Conservation (phyloP, 2,113 vertebrate genomes). For the Corydoras maculifer region DNA sequence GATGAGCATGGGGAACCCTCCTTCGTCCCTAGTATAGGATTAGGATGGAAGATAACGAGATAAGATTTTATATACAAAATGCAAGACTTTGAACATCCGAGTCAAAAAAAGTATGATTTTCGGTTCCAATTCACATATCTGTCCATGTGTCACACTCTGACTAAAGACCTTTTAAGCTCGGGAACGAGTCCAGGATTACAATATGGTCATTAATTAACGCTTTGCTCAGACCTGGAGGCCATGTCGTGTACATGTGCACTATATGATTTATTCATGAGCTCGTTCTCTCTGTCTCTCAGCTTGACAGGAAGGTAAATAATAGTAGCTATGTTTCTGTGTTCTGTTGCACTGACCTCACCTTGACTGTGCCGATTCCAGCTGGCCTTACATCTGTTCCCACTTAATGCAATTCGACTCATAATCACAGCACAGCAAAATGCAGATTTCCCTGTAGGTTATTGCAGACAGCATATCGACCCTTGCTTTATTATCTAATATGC, state of each 20-base stretch:
- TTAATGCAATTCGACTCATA: conserved; percentile 13
- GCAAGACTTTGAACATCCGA: neutral
- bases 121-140: neutral
- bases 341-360: conserved; percentile 30
- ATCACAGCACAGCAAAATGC: conserved; percentile 9
- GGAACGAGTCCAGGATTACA: conserved; percentile 27
- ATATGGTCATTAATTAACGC: conserved; percentile 23
- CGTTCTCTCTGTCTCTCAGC: conserved; percentile 4
- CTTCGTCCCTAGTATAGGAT: too few species aligned
- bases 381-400: conserved; percentile 27
- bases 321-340: conserved; percentile 16
- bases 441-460: neutral
- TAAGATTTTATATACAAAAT: too few species aligned
- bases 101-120: neutral
- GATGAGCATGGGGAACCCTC: too few species aligned
- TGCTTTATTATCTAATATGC: neutral
- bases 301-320: conserved; percentile 18
- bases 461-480: neutral
- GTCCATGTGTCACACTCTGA: neutral
- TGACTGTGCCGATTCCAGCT: conserved; percentile 14
- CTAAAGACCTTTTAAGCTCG: conserved; percentile 10
- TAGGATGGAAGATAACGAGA: too few species aligned
- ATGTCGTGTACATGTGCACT: neutral
- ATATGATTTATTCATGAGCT: conserved; percentile 24
- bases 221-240: conserved; percentile 8